A percentile compares a stretch with the other conserved stretches of the same genome.
Evolutionary conservation across 2,113 vertebrate species (phyloP).

Genomic region (Amblyornis subalaris): DNA sequence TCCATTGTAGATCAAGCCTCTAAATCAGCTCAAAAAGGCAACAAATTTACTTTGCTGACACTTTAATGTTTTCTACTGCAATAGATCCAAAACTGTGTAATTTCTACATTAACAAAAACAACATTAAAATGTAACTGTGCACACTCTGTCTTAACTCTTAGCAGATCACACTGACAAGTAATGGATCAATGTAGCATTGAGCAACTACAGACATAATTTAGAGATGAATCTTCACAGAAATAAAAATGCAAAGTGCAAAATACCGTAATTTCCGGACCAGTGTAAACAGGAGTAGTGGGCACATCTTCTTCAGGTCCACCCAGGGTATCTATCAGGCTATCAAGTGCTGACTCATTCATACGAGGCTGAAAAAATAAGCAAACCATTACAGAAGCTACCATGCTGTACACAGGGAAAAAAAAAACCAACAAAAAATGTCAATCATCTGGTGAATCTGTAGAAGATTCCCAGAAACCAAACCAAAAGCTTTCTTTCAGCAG

Average conservation of each 20-base stretch:
- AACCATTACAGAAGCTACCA: neutral
- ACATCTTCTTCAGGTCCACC: slow-evolving; percentile 56
- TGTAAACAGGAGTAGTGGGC: slow-evolving; percentile 54
- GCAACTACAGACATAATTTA: neutral
- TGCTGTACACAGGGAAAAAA: neutral
- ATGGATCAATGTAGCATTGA: neutral
- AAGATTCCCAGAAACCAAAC: neutral
- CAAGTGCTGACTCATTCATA: slow-evolving; percentile 67
- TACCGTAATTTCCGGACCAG: slow-evolving; percentile 70
- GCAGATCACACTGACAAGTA: neutral
- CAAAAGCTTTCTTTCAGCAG: neutral
- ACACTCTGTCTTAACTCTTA: neutral
- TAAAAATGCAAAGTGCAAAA: neutral
- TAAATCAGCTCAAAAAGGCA: neutral
- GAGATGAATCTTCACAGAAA: neutral
- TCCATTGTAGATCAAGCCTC: neutral
- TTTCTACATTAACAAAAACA: neutral
- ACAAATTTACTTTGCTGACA: neutral
- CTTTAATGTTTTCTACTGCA: neutral
- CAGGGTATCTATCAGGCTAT: slow-evolving; percentile 70
- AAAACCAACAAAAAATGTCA: neutral
- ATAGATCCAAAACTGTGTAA: neutral
- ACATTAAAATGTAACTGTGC: neutral
- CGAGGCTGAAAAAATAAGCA: slow-evolving; percentile 57
- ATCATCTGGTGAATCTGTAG: neutral